These are phyloP conservation scores for Aromia moschata DNA, from an alignment of 2,888 invertebrate species.

Conservation along the genomic window DNA sequence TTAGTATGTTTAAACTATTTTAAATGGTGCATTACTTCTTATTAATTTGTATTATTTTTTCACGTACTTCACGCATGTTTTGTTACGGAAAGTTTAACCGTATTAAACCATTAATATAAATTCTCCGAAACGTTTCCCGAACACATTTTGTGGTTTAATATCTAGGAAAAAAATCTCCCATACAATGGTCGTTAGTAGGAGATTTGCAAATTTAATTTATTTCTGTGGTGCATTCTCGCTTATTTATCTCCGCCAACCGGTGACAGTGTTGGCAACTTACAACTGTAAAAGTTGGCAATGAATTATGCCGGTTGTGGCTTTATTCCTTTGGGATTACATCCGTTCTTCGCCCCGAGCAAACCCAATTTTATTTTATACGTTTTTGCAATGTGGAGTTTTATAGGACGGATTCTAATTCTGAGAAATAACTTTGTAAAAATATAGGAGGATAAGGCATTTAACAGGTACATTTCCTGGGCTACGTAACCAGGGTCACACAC, in stretches of 20 bases:
- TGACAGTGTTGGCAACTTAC: constrained; percentile 46
- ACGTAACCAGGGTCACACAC: too few relatives aligned
- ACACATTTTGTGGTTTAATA: background rate
- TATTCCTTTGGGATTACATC: constrained; percentile 41
- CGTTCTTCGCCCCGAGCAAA: constrained; percentile 19
- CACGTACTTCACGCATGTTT: too few relatives aligned
- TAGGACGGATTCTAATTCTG: background rate
- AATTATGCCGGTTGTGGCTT: constrained; percentile 47
- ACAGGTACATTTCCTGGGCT: too few relatives aligned
- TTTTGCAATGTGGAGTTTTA: constrained; percentile 10
- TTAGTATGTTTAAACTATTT: too few relatives aligned
- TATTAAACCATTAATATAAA: too few relatives aligned
- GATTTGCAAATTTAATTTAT: constrained; percentile 47
- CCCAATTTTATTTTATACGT: constrained; percentile 24
- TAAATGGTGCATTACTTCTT: too few relatives aligned
- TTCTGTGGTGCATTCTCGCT: constrained; percentile 39
- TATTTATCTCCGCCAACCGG: constrained; percentile 43
- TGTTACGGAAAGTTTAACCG: too few relatives aligned
- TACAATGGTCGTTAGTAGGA: constrained; percentile 25
- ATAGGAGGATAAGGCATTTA: too few relatives aligned
- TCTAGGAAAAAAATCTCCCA: constrained; percentile 18
- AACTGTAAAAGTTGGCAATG: constrained; percentile 47
- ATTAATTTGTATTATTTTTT: too few relatives aligned
- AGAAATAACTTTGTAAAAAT: too few relatives aligned
- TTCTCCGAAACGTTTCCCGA: background rate